Base-by-base conservation (phyloP, 2,113 vertebrate genomes). In the Poeciliopsis prolifica region DNA sequence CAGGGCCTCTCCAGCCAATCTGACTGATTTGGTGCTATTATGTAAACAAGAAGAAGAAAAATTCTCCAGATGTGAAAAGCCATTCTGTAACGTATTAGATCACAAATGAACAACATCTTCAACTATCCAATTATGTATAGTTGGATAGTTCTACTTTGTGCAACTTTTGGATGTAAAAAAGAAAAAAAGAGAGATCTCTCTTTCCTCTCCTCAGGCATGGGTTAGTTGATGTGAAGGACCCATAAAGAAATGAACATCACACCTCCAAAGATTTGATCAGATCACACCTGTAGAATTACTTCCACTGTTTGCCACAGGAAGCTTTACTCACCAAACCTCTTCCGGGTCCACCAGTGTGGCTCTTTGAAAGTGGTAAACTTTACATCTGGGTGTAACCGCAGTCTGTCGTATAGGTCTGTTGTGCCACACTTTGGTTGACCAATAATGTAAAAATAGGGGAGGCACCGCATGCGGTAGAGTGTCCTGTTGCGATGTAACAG, bases 331-430 rank as follows among this genome's bases (percentile, higher is more conserved):
- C 98, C 98, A 44, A 98, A 98, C 22, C 97, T 93, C 85, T 98
- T 99, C 61, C 98, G 94, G 0, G 98, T 98, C 98, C 98, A 99
- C 98, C 98, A 99, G 85, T 99, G 98, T 0, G 98, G 98, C 82
- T 99, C 98, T 81, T 99, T 99, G 87, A 96, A 96, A 14, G 95
- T 96, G 0, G 96, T 96, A 93, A 99, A 98, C 77, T 94, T 94
- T 31, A 99, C 95, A 0, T 97, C 96, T 0, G 97, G 97, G 85
- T 98, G 97, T 76, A 98, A 91, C 78, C 95, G 87, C 10, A 99
- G 95, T 40, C 97, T 94, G 87, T 98, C 96, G 0, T 98, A 99
- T 63, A 99, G 94, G 87, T 99, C 98, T 0, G 98, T 99, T 0
- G 98, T 99, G 69, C 98, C 98, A 0, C 98, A 99, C 88, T 99